Base-by-base conservation (phyloP, 2,797 vertebrate genomes). In the Delichon dasypus region DNA sequence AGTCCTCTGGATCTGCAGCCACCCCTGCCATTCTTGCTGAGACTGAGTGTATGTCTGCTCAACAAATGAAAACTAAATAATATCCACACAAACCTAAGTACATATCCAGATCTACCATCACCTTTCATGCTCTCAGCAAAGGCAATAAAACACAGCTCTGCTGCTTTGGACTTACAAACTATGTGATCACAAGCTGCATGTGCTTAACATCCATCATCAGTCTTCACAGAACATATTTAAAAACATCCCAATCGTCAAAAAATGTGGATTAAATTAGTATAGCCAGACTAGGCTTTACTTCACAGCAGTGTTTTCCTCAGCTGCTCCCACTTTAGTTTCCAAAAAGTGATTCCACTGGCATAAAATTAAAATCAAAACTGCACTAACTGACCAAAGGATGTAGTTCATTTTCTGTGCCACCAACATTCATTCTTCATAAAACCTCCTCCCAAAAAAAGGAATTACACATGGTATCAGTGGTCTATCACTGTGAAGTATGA, bases 201-300 rank as follows among this genome's bases (percentile, higher is more conserved):
- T 80, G 78, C 75, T 89, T 91, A 91, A 96, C 83, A 94, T 89
- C 74, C 86, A 94, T 38, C 88, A 96, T 54, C 78, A 45, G 38
- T 44, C 45, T 88, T 85, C 74, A 85, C 45, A 77, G 72, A 94
- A 88, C 61, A 16, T 54, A 83, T 72, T 92, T 80, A 22, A 93
- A 95, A 94, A 88, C 86, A 94, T 85, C 81, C 65, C 47, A 68
- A 32, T 85, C 7, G 0, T 76, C 68, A 77, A 38, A 85, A 96
- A 95, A 95, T 55, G 34, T 85, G 75, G 86, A 80, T 94, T 83
- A 85, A 87, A 90, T 94, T 89, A 95, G 81, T 57, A 79, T 19
- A 94, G 38, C 50, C 84, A 94, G 81, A 53, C 86, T 47, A 87
- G 21, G 45, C 44, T 89, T 90, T n/a, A 73, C 58, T 83, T 74